phyloP scores from a whole-genome alignment of 30 jellyfish, hydroid and myxozoan species.

The Turritopsis dohrnii region DNA sequence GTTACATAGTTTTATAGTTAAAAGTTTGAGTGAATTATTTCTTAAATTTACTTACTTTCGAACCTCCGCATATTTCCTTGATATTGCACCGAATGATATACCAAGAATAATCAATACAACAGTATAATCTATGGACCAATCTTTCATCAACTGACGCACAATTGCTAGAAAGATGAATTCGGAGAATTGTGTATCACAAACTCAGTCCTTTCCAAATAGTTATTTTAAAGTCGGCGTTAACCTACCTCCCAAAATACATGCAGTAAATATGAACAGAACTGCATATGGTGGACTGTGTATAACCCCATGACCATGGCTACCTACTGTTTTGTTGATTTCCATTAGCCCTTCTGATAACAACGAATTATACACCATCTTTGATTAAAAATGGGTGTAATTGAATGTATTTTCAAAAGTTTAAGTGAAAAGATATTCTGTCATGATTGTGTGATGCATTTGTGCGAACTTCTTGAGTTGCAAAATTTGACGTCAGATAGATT shows the following conservation, averaged over 20 bases:
- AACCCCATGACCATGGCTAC: background rate
- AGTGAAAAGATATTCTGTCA: too few relatives aligned
- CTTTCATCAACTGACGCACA: conserved; percentile 76
- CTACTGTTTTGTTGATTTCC: background rate
- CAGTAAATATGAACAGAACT: conserved; percentile 55
- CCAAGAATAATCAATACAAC: conserved; percentile 73
- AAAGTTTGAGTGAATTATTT: background rate
- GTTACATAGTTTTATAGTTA: too few relatives aligned
- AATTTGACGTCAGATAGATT: too few relatives aligned
- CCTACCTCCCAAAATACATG: conserved; percentile 73
- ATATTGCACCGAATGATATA: conserved; percentile 66
- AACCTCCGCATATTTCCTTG: conserved; percentile 55
- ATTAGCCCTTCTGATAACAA: background rate
- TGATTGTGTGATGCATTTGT: too few relatives aligned
- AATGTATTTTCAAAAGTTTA: background rate
- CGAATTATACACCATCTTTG: background rate
- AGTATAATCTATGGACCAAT: conserved; percentile 85
- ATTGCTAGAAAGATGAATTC: conserved; percentile 36
- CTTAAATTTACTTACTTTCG: conserved; percentile 64
- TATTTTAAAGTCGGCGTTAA: background rate
- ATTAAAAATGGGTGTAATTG: background rate
- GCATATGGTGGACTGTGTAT: conserved; percentile 43
- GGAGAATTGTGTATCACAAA: background rate
- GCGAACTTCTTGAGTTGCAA: too few relatives aligned
- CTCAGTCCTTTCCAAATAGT: background rate